Percentiles rank a stretch among this genome's conserved stretches.
phyloP scores from a whole-genome alignment of 2,797 vertebrate genomes.

The Spheniscus humboldti region DNA sequence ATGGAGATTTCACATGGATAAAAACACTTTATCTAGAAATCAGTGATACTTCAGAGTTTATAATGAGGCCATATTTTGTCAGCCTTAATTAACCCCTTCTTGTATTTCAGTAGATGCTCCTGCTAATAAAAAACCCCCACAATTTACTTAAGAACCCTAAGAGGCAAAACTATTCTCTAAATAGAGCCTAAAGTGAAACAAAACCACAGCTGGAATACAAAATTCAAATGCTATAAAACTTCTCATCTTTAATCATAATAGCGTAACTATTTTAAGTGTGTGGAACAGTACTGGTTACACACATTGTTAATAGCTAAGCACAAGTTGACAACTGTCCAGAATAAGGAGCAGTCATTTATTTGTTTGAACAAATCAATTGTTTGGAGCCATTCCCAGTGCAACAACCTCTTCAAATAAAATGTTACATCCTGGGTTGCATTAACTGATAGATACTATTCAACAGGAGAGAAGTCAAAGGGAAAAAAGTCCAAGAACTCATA shows the following conservation, averaged over 20 bases:
- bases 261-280: neutral
- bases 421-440: neutral
- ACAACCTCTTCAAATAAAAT: neutral
- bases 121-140: neutral
- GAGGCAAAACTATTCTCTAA: neutral
- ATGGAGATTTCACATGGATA: neutral
- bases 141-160: neutral
- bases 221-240: neutral
- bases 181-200: neutral
- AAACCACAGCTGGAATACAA: neutral
- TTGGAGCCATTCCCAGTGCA: neutral
- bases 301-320: neutral
- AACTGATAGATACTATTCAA: neutral
- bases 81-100: neutral
- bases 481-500: neutral
- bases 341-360: neutral
- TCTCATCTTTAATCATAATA: neutral
- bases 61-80: neutral
- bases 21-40: neutral
- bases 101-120: neutral
- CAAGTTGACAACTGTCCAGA: neutral
- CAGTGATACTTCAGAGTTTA: neutral
- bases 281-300: neutral
- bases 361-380: neutral
- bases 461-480: neutral